These are phyloP conservation scores for Triplophysa siluroides DNA, from an alignment of 2,113 vertebrate genomes.

Conservation along the genomic window DNA sequence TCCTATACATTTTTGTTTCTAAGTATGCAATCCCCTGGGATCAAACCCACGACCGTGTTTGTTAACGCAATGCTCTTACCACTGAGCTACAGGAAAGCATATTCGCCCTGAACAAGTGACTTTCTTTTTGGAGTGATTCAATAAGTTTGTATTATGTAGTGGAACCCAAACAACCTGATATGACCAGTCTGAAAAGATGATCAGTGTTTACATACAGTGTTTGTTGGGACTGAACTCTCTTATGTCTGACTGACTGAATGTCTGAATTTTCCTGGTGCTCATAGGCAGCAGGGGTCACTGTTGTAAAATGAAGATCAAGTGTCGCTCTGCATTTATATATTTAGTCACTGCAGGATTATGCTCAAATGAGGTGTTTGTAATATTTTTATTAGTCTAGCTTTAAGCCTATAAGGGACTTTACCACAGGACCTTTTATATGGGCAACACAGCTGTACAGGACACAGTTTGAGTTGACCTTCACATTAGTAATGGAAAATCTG, in stretches of 20 bases:
- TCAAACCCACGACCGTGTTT: no score
- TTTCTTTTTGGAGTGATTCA: neutral
- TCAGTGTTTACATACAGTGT: neutral
- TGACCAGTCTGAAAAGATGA: neutral
- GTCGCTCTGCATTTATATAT: neutral
- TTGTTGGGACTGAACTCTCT: no score
- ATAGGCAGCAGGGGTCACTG: constrained; percentile 69
- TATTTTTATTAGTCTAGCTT: neutral
- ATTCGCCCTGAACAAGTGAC: neutral
- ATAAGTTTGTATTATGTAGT: neutral
- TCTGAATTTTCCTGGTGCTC: neutral
- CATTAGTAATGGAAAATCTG: neutral
- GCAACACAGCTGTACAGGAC: no score
- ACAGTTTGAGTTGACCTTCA: neutral
- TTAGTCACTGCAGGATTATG: neutral
- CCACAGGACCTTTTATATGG: no score
- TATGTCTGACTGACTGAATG: no score
- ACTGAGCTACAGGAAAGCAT: no score
- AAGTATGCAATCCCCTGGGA: no score
- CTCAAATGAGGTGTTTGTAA: constrained; percentile 1
- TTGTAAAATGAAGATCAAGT: constrained; percentile 34
- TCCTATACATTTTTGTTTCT: no score
- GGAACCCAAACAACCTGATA: neutral
- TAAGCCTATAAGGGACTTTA: neutral
- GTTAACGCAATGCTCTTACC: no score